A percentile compares a stretch with the other conserved stretches of the same genome.
Conservation (phyloP, 2,113 vertebrate genomes). For the Australoheros scitulus region DNA sequence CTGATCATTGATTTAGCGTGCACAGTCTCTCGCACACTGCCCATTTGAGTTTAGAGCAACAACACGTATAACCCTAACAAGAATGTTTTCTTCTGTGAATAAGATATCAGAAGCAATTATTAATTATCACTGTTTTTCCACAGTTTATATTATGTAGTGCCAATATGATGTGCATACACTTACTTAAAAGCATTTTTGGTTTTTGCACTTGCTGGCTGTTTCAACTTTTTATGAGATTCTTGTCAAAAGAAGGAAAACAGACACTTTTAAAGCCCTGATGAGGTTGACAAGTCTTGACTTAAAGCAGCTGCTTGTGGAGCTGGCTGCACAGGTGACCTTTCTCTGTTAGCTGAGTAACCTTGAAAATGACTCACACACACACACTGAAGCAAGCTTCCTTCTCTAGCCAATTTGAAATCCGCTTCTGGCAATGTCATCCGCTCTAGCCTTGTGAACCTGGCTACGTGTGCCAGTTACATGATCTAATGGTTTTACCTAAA, state of each 20-base stretch:
- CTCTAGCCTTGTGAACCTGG: conserved; percentile 15
- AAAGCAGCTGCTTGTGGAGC: conserved; percentile 22
- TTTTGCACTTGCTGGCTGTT: not conserved
- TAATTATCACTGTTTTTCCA: not conserved
- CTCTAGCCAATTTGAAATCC: conserved; percentile 64
- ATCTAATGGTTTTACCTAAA: conserved; percentile 36
- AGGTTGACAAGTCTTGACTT: conserved; percentile 32
- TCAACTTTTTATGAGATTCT: not conserved
- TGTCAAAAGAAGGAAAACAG: conserved; percentile 1
- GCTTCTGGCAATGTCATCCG: conserved; percentile 67
- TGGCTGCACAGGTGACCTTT: conserved; percentile 59
- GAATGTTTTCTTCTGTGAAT: not conserved
- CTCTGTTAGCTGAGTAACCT: conserved; percentile 47
- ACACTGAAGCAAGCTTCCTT: conserved; percentile 43
- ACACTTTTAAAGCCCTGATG: not conserved
- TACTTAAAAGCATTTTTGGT: not conserved
- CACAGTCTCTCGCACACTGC: conserved; percentile 20
- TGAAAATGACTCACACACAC: conserved; percentile 62
- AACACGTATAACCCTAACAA: not conserved
- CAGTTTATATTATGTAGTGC: not conserved
- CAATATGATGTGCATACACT: not conserved
- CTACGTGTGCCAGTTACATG: conserved; percentile 23
- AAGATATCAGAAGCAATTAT: not conserved
- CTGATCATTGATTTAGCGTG: conserved; percentile 46
- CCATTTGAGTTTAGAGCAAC: conserved; percentile 12